phyloP scores from a whole-genome alignment of 2,888 invertebrate genomes.

The Drosophila limbata region DNA sequence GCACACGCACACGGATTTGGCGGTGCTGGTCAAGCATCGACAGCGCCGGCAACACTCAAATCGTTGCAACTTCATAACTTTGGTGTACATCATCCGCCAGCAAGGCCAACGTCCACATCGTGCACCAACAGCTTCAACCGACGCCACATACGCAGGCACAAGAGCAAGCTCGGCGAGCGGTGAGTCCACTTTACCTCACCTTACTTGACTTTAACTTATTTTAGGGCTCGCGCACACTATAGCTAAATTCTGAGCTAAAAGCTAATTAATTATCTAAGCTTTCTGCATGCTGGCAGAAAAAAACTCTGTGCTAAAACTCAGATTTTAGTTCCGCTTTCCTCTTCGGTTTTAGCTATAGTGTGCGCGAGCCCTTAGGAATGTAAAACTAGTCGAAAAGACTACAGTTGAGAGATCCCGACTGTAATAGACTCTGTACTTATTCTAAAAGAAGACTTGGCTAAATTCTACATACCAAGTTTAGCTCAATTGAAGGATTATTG shows the following conservation, averaged over 20 bases:
- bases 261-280: too few species aligned
- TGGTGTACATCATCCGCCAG: conserved; percentile 78
- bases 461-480: not conserved
- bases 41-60: conserved; percentile 74
- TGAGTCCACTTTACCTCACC: conserved; percentile 56
- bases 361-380: too few species aligned
- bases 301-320: too few species aligned
- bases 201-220: not conserved
- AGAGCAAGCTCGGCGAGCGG: conserved; percentile 85
- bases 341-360: too few species aligned
- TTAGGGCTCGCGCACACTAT: not conserved
- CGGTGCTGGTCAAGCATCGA: conserved; percentile 53
- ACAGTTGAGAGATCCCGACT: not conserved
- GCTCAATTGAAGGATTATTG: not conserved
- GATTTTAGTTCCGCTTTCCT: too few species aligned
- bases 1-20: conserved; percentile 22
- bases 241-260: too few species aligned
- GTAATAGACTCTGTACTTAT: not conserved
- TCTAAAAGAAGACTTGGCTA: too few species aligned
- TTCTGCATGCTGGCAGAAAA: too few species aligned
- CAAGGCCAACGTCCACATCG: conserved; percentile 84
- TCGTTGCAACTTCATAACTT: conserved; percentile 74
- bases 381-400: too few species aligned
- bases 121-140: conserved; percentile 85
- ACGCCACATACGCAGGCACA: conserved; percentile 83